These are phyloP conservation scores for Callopanchax toddi DNA, from an alignment of 2,113 vertebrate species.

Conservation along the genomic window DNA sequence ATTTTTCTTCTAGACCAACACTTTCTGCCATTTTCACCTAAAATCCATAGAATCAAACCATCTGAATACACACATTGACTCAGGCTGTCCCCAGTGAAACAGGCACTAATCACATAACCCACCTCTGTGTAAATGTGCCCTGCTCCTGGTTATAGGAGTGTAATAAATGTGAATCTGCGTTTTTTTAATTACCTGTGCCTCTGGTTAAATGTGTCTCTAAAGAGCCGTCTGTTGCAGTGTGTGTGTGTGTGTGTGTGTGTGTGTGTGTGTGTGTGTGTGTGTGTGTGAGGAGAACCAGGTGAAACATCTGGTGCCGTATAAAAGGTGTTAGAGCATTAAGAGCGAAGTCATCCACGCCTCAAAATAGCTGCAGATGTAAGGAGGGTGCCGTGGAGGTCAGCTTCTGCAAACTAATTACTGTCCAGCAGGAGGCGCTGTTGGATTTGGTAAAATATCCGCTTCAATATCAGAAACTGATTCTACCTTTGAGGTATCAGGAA, in stretches of 20 bases:
- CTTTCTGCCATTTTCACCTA: not conserved
- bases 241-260: constrained; percentile 19
- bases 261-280: constrained; percentile 32
- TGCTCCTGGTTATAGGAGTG: constrained; percentile 44
- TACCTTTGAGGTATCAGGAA: constrained; percentile 6
- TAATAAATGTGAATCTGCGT: constrained; percentile 45
- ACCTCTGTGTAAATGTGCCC: constrained; percentile 44
- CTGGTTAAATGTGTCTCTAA: constrained; percentile 36
- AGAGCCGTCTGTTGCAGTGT: constrained; percentile 36
- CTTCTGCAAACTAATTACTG: constrained; percentile 9
- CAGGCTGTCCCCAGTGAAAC: constrained; percentile 1
- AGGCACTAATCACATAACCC: constrained; percentile 51
- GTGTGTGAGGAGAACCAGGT: constrained; percentile 48
- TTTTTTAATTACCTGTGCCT: constrained; percentile 42
- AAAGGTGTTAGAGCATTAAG: constrained; percentile 57
- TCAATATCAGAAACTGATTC: constrained; percentile 13
- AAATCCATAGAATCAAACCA: constrained; percentile 3
- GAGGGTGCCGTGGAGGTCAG: constrained; percentile 48
- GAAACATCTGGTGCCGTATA: constrained; percentile 67
- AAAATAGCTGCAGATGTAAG: constrained; percentile 51
- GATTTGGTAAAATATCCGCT: constrained; percentile 3
- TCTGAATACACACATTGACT: constrained; percentile 20
- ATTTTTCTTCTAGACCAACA: not conserved
- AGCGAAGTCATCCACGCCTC: constrained; percentile 26
- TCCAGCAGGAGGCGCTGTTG: constrained; percentile 54